Evolutionary conservation across 1,140 invertebrate species (phyloP), one percentile per base, ranked within the genome.

Genomic region (Mya arenaria): DNA sequence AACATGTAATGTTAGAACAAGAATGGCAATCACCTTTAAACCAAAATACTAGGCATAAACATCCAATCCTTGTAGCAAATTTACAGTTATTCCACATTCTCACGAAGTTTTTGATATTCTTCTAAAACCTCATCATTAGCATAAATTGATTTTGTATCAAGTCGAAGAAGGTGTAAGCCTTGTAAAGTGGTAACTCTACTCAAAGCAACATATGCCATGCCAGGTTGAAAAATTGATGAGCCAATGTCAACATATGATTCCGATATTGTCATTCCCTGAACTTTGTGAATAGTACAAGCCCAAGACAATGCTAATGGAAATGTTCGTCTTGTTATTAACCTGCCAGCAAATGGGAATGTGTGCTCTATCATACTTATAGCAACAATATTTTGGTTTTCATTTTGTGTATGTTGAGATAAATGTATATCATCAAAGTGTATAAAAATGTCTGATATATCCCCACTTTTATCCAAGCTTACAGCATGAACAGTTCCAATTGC

Each of bases 181-280:
- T 4, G 4, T 10, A 68, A 23, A 8, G 15, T 15, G 23, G 4
- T 39, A 68, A 68, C 65, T 10, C 65, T 34, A 68, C 65, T 41
- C 25, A 68, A 44, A 23, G 65, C 65, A 37, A 68, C 65, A 68
- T 68, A 68, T 39, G 39, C 36, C 65, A 68, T 68, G 3, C 65
- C 65, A n/a, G 65, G 39, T 28, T 68, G 65, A 41, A 68, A 68
- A 44, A 68, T 23, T 39, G 17, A 8, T 5, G 65, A 10, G 6
- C 65, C 65, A 10, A 68, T 15, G 39, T 41, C 65, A 25, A 68
- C 10, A 10, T 3, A 39, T 19, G 36, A 68, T 10, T 5, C 6
- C 5, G 36, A 28, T 4, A 68, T 41, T n/a, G 65, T 68, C 36
- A 68, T 8, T 4, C 65, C 65, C 32, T 68, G 65, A 28, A 68